Conservation (phyloP, 2,888 invertebrate genomes). For the Nomada lathburiana region DNA sequence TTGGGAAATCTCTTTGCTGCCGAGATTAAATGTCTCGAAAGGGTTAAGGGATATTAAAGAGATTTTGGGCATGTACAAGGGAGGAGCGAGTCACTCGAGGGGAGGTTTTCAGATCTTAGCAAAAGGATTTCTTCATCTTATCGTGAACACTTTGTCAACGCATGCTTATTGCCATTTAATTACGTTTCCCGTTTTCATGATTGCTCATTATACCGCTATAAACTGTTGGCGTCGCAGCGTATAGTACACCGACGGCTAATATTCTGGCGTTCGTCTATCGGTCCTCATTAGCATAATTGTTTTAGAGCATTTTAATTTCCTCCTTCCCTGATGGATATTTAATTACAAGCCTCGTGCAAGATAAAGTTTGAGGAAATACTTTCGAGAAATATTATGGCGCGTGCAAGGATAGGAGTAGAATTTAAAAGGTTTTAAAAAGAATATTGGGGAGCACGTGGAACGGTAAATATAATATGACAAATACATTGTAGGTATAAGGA, state of each 20-base stretch:
- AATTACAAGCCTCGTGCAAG: too few species aligned
- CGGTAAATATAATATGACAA: too few species aligned
- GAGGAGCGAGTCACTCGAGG: slow-evolving; percentile 26
- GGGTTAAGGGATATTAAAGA: slow-evolving; percentile 62
- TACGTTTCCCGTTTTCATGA: not conserved
- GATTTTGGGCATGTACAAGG: slow-evolving; percentile 47
- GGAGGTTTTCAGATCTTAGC: slow-evolving; percentile 33
- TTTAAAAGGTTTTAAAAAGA: too few species aligned
- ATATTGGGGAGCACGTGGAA: too few species aligned
- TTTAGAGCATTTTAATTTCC: too few species aligned
- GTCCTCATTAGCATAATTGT: too few species aligned
- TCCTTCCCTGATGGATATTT: too few species aligned
- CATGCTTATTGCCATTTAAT: slow-evolving; percentile 14
- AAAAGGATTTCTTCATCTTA: slow-evolving; percentile 28
- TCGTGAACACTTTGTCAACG: slow-evolving; percentile 3
- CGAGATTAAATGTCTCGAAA: slow-evolving; percentile 62
- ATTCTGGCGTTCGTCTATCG: not conserved
- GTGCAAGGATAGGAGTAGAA: too few species aligned
- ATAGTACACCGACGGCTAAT: too few species aligned
- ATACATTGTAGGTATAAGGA: too few species aligned
- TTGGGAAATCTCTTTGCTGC: slow-evolving; percentile 55
- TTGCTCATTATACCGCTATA: slow-evolving; percentile 4
- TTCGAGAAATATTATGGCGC: too few species aligned
- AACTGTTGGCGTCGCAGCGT: not conserved
- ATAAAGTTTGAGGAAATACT: too few species aligned